phyloP scores from a whole-genome alignment of 2,797 vertebrate species.

The Sandelia bainsii region DNA sequence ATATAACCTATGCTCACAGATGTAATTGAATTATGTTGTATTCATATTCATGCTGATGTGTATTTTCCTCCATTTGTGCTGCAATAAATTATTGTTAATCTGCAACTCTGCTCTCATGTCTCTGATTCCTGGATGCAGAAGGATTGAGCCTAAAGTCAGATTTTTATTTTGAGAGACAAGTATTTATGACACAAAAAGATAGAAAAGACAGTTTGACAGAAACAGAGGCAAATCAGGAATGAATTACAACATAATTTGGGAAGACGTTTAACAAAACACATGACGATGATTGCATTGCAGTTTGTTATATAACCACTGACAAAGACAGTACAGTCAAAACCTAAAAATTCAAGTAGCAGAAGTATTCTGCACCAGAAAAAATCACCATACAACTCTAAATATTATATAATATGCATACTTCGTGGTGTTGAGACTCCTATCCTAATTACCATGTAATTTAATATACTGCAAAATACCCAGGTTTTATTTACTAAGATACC shows the following conservation, averaged over 20 bases:
- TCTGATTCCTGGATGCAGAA: neutral
- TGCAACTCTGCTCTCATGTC: neutral
- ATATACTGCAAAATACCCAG: neutral
- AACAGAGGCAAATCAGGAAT: neutral
- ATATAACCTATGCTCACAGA: neutral
- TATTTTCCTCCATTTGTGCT: neutral
- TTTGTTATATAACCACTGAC: neutral
- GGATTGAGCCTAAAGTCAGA: neutral
- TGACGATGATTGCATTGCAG: neutral
- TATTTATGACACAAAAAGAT: neutral
- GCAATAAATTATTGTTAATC: neutral
- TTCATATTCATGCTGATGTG: neutral
- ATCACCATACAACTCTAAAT: neutral
- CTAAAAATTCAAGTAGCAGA: neutral
- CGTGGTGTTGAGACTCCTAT: neutral
- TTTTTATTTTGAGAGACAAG: neutral
- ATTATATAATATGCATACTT: neutral
- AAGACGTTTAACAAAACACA: neutral
- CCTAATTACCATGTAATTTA: neutral
- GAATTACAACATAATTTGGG: neutral
- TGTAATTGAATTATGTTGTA: neutral
- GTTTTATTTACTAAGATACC: neutral
- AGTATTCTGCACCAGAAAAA: neutral
- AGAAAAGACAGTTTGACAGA: conserved; percentile 1
- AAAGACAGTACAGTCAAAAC: neutral